Evolutionary conservation across 1,140 invertebrate genomes (phyloP).

Genomic region (Pristionchus pacificus): DNA sequence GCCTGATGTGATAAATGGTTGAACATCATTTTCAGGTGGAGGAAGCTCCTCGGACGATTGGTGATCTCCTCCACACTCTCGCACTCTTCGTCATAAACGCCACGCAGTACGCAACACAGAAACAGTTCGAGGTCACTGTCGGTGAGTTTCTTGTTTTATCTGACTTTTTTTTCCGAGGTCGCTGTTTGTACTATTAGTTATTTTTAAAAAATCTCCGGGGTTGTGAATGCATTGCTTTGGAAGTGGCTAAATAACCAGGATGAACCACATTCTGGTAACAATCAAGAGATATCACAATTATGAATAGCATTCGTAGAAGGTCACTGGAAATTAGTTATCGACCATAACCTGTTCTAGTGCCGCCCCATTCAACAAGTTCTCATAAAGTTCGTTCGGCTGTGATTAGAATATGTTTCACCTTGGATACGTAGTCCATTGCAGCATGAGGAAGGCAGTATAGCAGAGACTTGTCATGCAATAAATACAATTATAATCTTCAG

Average conservation of each 20-base stretch:
- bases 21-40: slow-evolving; percentile 34
- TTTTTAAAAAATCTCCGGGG: not conserved
- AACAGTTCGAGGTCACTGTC: slow-evolving; percentile 43
- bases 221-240: too few relatives aligned
- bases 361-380: too few relatives aligned
- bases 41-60: slow-evolving; percentile 52
- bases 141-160: slow-evolving; percentile 22
- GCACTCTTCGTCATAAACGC: slow-evolving; percentile 45
- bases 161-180: not conserved
- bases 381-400: too few relatives aligned
- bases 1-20: not conserved
- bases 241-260: too few relatives aligned
- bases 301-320: too few relatives aligned
- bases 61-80: slow-evolving; percentile 48
- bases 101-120: slow-evolving; percentile 39
- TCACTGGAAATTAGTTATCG: too few relatives aligned
- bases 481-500: not conserved
- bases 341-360: too few relatives aligned
- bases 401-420: not conserved
- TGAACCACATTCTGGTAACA: too few relatives aligned
- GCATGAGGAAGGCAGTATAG: not conserved
- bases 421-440: not conserved
- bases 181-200: not conserved
- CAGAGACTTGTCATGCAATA: not conserved
- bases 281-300: too few relatives aligned